phyloP scores from a whole-genome alignment of 2,113 vertebrate genomes.

The Elgaria multicarinata region DNA sequence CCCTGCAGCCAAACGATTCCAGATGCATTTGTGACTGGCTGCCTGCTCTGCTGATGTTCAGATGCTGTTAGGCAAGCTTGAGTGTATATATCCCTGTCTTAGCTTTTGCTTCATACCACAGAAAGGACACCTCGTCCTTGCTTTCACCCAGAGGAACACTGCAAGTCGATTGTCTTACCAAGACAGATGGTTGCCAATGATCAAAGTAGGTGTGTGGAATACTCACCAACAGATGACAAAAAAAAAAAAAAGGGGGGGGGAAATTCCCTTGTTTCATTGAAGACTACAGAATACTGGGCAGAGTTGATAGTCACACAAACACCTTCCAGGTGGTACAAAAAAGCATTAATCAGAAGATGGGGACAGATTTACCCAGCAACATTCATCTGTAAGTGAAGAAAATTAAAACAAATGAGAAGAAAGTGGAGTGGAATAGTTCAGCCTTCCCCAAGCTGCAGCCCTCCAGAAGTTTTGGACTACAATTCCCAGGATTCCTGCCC shows the following conservation, averaged over 20 bases:
- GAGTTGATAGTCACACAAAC: not conserved
- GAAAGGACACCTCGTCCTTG: not conserved
- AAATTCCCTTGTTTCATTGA: not conserved
- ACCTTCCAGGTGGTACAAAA: not conserved
- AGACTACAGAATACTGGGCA: not conserved
- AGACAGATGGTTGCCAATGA: not conserved
- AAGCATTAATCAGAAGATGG: not conserved
- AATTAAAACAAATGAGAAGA: too few species aligned
- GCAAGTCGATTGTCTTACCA: not conserved
- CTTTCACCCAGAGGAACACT: not conserved
- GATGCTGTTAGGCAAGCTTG: not conserved
- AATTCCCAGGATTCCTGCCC: too few species aligned
- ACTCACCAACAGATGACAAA: not conserved
- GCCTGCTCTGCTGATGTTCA: not conserved
- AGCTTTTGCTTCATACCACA: not conserved
- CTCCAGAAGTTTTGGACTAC: too few species aligned
- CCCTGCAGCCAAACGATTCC: not conserved
- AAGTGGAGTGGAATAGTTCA: too few species aligned
- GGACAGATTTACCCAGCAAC: not conserved
- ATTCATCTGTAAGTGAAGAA: not conserved
- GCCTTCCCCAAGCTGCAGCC: too few species aligned
- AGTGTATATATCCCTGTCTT: not conserved
- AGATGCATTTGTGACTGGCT: not conserved
- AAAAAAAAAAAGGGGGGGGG: too few species aligned
- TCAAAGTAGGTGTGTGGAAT: not conserved